Evolutionary conservation across 2,113 vertebrate species (phyloP), one percentile per base, ranked within the genome.

Genomic region (Nanorana parkeri): DNA sequence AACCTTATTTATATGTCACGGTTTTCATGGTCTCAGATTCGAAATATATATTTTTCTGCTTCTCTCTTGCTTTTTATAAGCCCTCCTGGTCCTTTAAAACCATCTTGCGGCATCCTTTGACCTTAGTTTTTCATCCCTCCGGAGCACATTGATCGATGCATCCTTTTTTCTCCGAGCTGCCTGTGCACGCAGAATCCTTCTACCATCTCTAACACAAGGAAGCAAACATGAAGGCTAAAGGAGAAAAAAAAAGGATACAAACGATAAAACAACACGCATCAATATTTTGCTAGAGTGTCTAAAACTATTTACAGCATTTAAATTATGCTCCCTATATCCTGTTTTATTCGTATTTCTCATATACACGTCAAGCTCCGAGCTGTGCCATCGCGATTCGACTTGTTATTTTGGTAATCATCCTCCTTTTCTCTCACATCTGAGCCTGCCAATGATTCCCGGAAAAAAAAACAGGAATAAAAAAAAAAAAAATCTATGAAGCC

Each of bases 401-500:
- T 82, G 80, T 78, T 83, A 83, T 74, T 65, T 69, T 77, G 68
- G 78, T 71, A 55, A 68, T 55, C 75, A 28, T 1, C 0, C 73
- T 86, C 84, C 10, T 0, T n/a, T 69, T 54, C 61, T 56, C 65
- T 74, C 81, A 78, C 80, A 87, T 86, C 79, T 36, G 5, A 84
- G 83, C 78, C 65, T 78, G 84, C 87, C 88, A 79, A 85, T 82
- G 0, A 32, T 87, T 93, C 91, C 85, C 72, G 2, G 26, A 87
- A 91, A 79, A 86, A 36, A 80, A 41, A 63, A 66, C 51, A 20
- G 6, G 66, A 78, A 71, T 77, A 72, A 84, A 85, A 90, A 90
- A 87, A 90, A 87, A 88, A 86, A 85, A 90, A 89, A 87, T 90
- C 91, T 89, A 86, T 87, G 89, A 88, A 90, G 89, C 88, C 88